A percentile compares a stretch with the other conserved stretches of the same genome.
Conservation (phyloP, 1,140 invertebrate genomes). For the Dendrolimus punctatus region DNA sequence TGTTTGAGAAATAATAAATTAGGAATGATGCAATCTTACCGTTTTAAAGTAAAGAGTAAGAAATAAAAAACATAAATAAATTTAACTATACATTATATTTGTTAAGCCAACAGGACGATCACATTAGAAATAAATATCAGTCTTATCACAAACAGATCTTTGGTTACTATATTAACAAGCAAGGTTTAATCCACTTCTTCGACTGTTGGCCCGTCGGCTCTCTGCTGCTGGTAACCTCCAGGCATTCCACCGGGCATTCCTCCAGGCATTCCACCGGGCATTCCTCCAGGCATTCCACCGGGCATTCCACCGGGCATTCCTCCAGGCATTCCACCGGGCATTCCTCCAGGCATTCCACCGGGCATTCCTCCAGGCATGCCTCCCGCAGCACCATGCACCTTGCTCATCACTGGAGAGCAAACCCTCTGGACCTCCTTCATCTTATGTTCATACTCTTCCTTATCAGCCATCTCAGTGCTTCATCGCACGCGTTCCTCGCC, state of each 20-base stretch:
- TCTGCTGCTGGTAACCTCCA: conserved; percentile 14
- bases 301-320: conserved; percentile 74
- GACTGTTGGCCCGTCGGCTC: conserved; percentile 74
- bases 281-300: too few species aligned
- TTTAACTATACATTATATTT: too few species aligned
- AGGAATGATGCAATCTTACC: too few species aligned
- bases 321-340: conserved; percentile 16
- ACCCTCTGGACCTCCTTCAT: conserved; percentile 81
- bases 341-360: conserved; percentile 15
- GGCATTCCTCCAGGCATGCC: too few species aligned
- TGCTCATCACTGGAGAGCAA: conserved; percentile 83
- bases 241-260: conserved; percentile 22
- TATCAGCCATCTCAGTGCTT: conserved; percentile 78
- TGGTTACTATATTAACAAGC: neutral
- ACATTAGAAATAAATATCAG: too few species aligned
- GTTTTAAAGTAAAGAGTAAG: too few species aligned
- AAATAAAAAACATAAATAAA: too few species aligned
- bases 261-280: conserved; percentile 16
- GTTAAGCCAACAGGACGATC: too few species aligned
- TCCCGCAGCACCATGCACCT: conserved; percentile 75
- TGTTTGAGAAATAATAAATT: too few species aligned
- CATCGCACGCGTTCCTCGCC: conserved; percentile 73
- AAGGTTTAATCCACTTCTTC: conserved; percentile 76
- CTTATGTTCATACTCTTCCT: conserved; percentile 86
- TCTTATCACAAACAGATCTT: too few species aligned